A percentile compares a stretch with the other conserved stretches of the same genome.
Evolutionary conservation across 2,888 invertebrate species (phyloP).

Genomic region (Fragum whitleyi): DNA sequence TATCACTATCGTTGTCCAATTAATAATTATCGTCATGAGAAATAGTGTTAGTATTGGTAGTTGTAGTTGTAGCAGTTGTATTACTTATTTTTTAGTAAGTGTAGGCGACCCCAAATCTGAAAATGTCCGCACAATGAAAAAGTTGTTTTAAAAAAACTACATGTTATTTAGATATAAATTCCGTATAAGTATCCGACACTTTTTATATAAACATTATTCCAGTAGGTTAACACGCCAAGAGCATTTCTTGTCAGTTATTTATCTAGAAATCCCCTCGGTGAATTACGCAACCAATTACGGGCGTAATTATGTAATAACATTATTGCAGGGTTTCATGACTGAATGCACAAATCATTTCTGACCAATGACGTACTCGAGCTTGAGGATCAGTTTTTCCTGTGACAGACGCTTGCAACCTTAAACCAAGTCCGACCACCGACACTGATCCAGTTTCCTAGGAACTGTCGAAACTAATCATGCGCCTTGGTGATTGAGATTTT

Average conservation of each 20-base stretch:
- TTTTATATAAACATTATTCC: too few species aligned
- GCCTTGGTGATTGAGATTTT: constrained; percentile 56
- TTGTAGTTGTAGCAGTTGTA: too few species aligned
- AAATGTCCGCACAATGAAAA: too few species aligned
- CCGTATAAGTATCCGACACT: too few species aligned
- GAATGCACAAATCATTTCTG: constrained; percentile 15
- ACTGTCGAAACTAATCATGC: constrained; percentile 66
- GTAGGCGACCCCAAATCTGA: too few species aligned
- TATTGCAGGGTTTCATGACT: constrained; percentile 16
- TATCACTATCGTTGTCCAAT: too few species aligned
- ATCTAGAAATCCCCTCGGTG: background rate
- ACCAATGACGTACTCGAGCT: background rate
- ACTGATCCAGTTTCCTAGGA: constrained; percentile 55
- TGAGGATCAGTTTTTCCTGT: constrained; percentile 18
- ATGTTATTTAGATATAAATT: too few species aligned
- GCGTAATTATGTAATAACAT: constrained; percentile 13
- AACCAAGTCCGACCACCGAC: constrained; percentile 54
- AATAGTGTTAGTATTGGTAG: too few species aligned
- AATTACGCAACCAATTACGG: constrained; percentile 7
- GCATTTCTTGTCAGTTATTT: constrained; percentile 5
- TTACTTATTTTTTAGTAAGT: too few species aligned
- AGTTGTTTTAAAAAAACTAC: too few species aligned
- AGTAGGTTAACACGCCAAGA: background rate
- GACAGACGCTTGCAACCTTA: constrained; percentile 54
- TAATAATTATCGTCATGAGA: too few species aligned